A percentile compares a stretch with the other conserved stretches of the same genome.
Conservation (phyloP, 2,113 vertebrate genomes). For the Gallinago paraguaiae region DNA sequence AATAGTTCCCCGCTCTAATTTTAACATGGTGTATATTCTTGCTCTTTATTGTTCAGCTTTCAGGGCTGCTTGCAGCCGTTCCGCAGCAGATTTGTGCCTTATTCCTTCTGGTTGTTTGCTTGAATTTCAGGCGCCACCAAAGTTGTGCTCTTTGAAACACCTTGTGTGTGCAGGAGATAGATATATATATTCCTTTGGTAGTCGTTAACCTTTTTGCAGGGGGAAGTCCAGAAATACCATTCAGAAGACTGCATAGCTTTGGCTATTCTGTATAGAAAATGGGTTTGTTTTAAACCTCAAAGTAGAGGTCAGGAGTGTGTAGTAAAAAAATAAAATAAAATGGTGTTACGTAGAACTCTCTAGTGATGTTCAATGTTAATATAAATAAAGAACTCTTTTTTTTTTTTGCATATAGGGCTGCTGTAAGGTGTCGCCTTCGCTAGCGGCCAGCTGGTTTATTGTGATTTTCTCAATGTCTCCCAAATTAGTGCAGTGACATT, state of each 20-base stretch:
- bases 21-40: neutral
- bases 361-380: neutral
- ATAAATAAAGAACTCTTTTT: neutral
- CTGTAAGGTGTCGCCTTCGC: constrained; percentile 64
- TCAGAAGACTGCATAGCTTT: too few relatives aligned
- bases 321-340: neutral
- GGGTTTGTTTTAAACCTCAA: neutral
- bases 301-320: neutral
- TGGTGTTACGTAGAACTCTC: neutral
- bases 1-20: neutral
- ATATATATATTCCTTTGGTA: neutral
- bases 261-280: fast-evolving
- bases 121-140: fast-evolving
- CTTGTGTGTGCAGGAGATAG: neutral
- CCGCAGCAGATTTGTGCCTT: neutral
- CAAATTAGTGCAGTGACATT: constrained; percentile 64
- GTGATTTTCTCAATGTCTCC: constrained; percentile 58
- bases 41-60: fast-evolving
- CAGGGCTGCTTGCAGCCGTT: neutral
- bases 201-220: neutral
- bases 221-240: fast-evolving
- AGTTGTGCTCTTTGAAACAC: neutral
- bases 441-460: constrained; percentile 60
- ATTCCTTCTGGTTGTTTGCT: neutral
- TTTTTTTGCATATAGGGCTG: constrained; percentile 27